Evolutionary conservation across 2,797 vertebrate genomes (phyloP), one percentile per base, ranked within the genome.

Genomic region (Tokudaia muenninki): DNA sequence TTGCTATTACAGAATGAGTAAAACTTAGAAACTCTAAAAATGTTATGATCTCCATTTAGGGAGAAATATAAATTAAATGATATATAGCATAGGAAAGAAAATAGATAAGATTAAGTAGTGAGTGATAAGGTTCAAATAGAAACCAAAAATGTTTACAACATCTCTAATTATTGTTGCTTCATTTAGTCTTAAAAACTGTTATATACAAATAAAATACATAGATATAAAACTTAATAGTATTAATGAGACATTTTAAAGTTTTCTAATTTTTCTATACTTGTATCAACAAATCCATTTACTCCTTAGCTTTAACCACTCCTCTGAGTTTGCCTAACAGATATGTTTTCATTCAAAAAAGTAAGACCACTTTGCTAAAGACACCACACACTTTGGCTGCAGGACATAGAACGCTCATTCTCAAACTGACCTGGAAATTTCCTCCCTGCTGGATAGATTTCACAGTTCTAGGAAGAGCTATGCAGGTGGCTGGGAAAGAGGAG

Each of bases 111-210:
- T 65, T 41, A 63, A 77, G 63, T 12, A 89, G 70, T n/a, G 31
- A n/a, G 2, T 47, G 2, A 9, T 17, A 61, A 50, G 12, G 41
- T 91, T 37, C 44, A 72, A 80, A 90, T 1, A 7, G 41, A 55
- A 86, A 77, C 34, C 19, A 4, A 29, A 50, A 87, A 34, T 44
- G 5, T 72, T 75, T 90, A 21, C 17, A 55, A 52, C 8, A 14
- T 24, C 12, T 92, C 75, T 79, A 17, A n/a, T 74, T 92, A 88
- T 6, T 61, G 7, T 57, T 93, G 63, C 12, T 44, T 87, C 63
- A 90, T 78, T 83, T 92, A 17, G 44, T 75, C 29, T 92, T 92
- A n/a, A 94, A 77, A 95, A 34, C 24, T 72, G 13, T 89, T 92
- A 22, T 89, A 47, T 19, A 52, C 61, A 87, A 91, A 78, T 72